Percentiles rank a stretch among this genome's conserved stretches.
Evolutionary conservation across 1,140 invertebrate genomes (phyloP).

Genomic region (Patella vulgata): DNA sequence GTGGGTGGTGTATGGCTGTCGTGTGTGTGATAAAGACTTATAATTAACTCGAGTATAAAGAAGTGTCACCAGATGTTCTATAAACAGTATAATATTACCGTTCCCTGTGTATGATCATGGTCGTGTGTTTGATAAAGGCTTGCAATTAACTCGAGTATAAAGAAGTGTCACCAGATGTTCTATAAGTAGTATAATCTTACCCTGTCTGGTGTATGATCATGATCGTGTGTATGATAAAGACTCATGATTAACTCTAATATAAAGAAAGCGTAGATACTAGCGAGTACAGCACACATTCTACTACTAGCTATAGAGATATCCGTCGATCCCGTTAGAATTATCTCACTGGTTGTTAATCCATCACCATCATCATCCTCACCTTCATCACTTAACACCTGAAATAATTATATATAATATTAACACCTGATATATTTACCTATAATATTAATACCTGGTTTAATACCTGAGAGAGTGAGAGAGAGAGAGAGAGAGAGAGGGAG

Average conservation of each 20-base stretch:
- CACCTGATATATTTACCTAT: not conserved
- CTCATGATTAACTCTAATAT: conserved; percentile 31
- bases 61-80: too few species aligned
- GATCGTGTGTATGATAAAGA: conserved; percentile 15
- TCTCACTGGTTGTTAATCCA: not conserved
- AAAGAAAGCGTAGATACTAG: conserved; percentile 33
- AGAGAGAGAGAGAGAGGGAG: not conserved
- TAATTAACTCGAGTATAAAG: conserved; percentile 31
- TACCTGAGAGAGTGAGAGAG: too few species aligned
- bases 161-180: too few species aligned
- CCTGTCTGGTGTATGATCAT: too few species aligned
- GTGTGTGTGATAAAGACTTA: conserved; percentile 17
- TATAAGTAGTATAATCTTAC: too few species aligned
- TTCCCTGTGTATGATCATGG: too few species aligned
- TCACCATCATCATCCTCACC: not conserved
- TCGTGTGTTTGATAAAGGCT: conserved; percentile 17
- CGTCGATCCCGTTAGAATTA: conserved; percentile 2
- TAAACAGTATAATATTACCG: too few species aligned
- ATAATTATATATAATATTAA: not conserved
- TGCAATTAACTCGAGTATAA: conserved; percentile 29
- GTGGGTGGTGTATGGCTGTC: too few species aligned
- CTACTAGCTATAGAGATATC: conserved; percentile 3
- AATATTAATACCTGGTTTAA: not conserved
- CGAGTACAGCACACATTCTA: conserved; percentile 27
- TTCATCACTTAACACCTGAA: conserved; percentile 1